These are phyloP conservation scores for Antheraea assamensis DNA, from an alignment of 2,888 invertebrate species.

Conservation along the genomic window DNA sequence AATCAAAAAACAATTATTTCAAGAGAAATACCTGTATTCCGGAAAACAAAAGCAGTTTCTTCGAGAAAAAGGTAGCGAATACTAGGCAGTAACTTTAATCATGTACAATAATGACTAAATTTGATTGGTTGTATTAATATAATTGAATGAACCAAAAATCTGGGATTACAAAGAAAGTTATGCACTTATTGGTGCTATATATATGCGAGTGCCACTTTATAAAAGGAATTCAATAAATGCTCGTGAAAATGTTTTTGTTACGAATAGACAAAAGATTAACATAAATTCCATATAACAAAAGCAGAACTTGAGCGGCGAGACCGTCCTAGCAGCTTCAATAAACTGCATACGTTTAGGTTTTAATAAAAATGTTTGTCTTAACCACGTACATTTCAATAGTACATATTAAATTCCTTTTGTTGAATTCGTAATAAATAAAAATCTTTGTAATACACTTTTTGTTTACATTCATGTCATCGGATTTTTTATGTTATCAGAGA, in stretches of 20 bases:
- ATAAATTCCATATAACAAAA: conserved; percentile 2
- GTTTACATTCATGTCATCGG: too few relatives aligned
- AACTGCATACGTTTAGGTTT: conserved; percentile 6
- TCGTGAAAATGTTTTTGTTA: neutral
- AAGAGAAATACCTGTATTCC: too few relatives aligned
- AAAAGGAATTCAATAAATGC: neutral
- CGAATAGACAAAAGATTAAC: neutral
- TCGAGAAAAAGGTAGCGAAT: too few relatives aligned
- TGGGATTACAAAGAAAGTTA: neutral
- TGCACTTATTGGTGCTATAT: neutral
- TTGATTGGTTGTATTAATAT: too few relatives aligned
- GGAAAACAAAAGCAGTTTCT: too few relatives aligned
- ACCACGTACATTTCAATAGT: neutral
- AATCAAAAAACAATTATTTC: too few relatives aligned
- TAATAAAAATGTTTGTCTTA: neutral
- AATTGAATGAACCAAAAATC: neutral
- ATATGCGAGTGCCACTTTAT: neutral
- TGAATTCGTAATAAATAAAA: neutral
- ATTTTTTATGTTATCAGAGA: neutral
- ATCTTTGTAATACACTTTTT: neutral
- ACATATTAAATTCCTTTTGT: conserved; percentile 4
- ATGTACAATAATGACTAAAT: too few relatives aligned
- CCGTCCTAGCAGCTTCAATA: neutral
- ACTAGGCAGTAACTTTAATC: too few relatives aligned
- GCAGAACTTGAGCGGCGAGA: neutral